Conservation (phyloP, 2,797 vertebrate genomes). For the Gymnoscopelus microlampas region DNA sequence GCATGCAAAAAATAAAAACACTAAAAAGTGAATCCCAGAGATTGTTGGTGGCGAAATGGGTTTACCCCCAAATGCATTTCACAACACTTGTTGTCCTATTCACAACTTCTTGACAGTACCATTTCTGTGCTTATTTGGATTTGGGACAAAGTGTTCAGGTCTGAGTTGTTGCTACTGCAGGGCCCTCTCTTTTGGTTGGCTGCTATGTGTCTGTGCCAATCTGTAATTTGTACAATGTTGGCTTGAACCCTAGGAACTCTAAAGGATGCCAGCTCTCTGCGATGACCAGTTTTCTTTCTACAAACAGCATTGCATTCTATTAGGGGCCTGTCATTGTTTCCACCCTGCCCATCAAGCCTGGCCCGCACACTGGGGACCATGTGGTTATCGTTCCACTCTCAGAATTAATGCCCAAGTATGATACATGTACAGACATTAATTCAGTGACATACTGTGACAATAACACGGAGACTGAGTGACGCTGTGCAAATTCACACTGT, state of each 20-base stretch:
- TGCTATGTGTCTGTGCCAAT: conserved; percentile 44
- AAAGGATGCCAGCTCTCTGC: conserved; percentile 45
- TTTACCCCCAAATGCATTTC: not conserved
- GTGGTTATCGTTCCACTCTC: no score
- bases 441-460: no score
- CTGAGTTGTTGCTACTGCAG: conserved; percentile 3
- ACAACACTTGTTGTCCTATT: conserved; percentile 1
- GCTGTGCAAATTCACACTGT: no score
- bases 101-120: conserved; percentile 15
- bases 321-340: conserved; percentile 47
- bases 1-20: no score
- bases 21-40: no score
- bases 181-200: conserved; percentile 9
- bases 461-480: no score
- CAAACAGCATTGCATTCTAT: conserved; percentile 38
- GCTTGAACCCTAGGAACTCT: conserved; percentile 53
- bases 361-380: conserved; percentile 5
- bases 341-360: not conserved
- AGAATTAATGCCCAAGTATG: no score
- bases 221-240: conserved; percentile 52
- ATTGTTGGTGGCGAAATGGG: not conserved
- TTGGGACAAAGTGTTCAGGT: conserved; percentile 9
- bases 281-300: conserved; percentile 24
- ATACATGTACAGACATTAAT: no score
- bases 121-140: conserved; percentile 40